Conservation (phyloP, 2,113 vertebrate genomes). For the Pantherophis guttatus region DNA sequence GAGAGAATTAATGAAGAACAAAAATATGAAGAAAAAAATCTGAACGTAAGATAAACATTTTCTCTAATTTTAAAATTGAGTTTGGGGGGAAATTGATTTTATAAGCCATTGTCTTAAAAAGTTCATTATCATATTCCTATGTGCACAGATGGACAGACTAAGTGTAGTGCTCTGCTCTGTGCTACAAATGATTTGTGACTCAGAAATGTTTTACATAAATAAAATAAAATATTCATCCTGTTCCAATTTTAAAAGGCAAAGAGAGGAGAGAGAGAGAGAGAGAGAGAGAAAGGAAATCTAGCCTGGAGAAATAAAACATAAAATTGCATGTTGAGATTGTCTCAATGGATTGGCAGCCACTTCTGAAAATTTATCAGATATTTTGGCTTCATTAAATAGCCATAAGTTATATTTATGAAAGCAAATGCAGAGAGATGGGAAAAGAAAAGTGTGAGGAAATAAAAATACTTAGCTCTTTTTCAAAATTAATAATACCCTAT, state of each 20-base stretch:
- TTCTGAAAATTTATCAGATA: slow-evolving; percentile 21
- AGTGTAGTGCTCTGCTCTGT: neutral
- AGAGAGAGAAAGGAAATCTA: neutral
- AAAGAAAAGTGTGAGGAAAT: neutral
- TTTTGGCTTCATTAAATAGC: slow-evolving; percentile 26
- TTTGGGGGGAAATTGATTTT: neutral
- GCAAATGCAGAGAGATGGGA: slow-evolving; percentile 13
- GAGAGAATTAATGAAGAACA: neutral
- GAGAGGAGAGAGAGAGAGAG: neutral
- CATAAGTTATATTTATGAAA: slow-evolving; percentile 10
- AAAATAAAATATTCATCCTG: neutral
- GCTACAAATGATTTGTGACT: neutral
- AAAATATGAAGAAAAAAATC: neutral
- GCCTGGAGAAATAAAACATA: slow-evolving; percentile 7
- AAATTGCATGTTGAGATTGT: neutral
- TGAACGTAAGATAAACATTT: neutral
- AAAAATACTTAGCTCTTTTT: slow-evolving; percentile 25
- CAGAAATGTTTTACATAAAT: slow-evolving; percentile 14
- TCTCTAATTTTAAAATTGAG: neutral
- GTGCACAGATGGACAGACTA: neutral
- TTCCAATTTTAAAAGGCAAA: neutral
- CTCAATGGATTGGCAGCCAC: neutral
- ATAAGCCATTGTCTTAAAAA: neutral
- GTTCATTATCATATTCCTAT: neutral
- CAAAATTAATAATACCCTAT: slow-evolving; percentile 32